Evolutionary conservation across 2,888 invertebrate genomes (phyloP).

Genomic region (Caenorhabditis sinica): DNA sequence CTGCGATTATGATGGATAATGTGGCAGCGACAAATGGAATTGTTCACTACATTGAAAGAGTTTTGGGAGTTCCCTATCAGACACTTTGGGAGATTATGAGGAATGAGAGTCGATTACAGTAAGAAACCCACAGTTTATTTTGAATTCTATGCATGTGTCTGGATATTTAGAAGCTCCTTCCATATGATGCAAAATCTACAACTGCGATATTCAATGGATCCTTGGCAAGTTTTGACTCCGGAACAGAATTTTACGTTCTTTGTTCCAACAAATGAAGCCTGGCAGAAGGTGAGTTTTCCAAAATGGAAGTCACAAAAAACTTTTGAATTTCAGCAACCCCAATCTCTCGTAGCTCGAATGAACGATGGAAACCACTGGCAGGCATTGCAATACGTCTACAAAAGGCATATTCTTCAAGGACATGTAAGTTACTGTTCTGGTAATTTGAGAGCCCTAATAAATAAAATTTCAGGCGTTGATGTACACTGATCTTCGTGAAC

Average conservation of each 20-base stretch:
- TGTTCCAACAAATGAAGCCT: slow-evolving; percentile 93
- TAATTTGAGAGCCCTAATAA: neutral
- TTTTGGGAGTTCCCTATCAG: slow-evolving; percentile 84
- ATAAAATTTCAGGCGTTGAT: slow-evolving; percentile 78
- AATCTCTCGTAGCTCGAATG: slow-evolving; percentile 78
- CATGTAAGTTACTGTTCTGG: slow-evolving; percentile 47
- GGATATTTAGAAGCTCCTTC: slow-evolving; percentile 76
- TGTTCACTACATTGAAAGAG: slow-evolving; percentile 84
- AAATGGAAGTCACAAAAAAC: too few relatives aligned
- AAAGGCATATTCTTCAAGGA: slow-evolving; percentile 91
- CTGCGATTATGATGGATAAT: slow-evolving; percentile 83
- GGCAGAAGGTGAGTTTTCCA: slow-evolving; percentile 87
- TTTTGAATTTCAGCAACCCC: slow-evolving; percentile 66
- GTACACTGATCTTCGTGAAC: slow-evolving; percentile 82
- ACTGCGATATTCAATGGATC: slow-evolving; percentile 82
- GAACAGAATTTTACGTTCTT: slow-evolving; percentile 90
- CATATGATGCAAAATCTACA: slow-evolving; percentile 81
- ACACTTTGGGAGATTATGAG: slow-evolving; percentile 82
- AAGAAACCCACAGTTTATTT: slow-evolving; percentile 17
- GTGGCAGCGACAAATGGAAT: slow-evolving; percentile 84
- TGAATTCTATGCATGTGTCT: neutral
- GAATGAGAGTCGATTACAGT: slow-evolving; percentile 82
- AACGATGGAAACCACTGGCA: slow-evolving; percentile 83
- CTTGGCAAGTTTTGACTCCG: slow-evolving; percentile 83
- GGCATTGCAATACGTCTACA: slow-evolving; percentile 86